These are phyloP conservation scores for Sebastes nivosus DNA, from an alignment of 2,797 vertebrate genomes.

Conservation along the genomic window DNA sequence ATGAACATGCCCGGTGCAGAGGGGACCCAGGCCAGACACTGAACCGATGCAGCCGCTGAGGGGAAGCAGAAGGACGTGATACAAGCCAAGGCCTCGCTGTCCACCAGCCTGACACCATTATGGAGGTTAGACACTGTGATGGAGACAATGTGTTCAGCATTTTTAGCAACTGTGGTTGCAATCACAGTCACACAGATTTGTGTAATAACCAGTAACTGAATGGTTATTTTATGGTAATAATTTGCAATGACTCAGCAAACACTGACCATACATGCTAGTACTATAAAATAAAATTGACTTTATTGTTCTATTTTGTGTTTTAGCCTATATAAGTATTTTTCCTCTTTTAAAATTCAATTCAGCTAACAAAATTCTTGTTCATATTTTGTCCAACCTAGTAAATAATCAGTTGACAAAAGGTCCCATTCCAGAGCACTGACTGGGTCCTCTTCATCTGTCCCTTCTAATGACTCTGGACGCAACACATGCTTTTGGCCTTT, in stretches of 20 bases:
- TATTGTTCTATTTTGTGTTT: not conserved
- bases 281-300: not conserved
- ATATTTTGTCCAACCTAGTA: slow-evolving; percentile 79
- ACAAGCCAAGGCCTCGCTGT: slow-evolving; percentile 90
- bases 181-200: not conserved
- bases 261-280: not conserved
- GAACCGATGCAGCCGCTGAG: slow-evolving; percentile 90
- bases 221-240: no score
- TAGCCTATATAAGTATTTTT: not conserved
- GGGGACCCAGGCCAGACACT: slow-evolving; percentile 96
- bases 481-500: slow-evolving; percentile 95
- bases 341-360: not conserved
- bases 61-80: slow-evolving; percentile 93
- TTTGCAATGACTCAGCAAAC: not conserved
- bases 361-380: not conserved
- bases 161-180: not conserved
- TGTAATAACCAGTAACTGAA: not conserved
- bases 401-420: slow-evolving; percentile 92
- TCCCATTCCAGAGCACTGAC: slow-evolving; percentile 97
- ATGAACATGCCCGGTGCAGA: slow-evolving; percentile 98
- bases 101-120: slow-evolving; percentile 92
- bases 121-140: slow-evolving; percentile 90
- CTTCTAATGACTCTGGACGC: slow-evolving; percentile 93
- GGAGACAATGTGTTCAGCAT: not conserved
- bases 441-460: slow-evolving; percentile 96